Base-by-base conservation (phyloP, 1,140 invertebrate genomes). In the Belonocnema kinseyi region DNA sequence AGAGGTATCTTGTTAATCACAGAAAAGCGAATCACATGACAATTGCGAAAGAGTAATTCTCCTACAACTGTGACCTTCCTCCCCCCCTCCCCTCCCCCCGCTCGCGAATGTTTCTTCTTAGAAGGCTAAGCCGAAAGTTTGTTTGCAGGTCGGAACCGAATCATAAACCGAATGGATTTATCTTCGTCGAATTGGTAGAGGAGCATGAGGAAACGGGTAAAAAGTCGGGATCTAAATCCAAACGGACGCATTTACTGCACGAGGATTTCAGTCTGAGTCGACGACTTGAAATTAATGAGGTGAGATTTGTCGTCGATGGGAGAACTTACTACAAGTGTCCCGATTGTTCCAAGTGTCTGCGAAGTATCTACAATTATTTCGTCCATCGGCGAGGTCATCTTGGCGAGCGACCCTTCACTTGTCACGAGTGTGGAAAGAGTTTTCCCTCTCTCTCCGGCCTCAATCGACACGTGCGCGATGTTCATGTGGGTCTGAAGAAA, bases 1-100 rank as follows among this genome's bases (percentile, higher is more conserved):
- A 92, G 77, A 82, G 92, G 17, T 92, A 92, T 82, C 87, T 92
- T 58, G 80, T 90, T 74, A 92, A 92, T 83, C 92, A 92, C 85
- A 89, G 80, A 51, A 92, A 88, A 76, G 81, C 85, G n/a, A 91
- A 90, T 82, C 92, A 92, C 80, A 80, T 79, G 4, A 10, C 50
- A 50, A 51, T 14, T 75, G 16, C 16, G 17, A 66, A 46, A 46
- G 40, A 11, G 40, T 46, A 46, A 46, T 46, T 80, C 1, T 26
- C 79, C 80, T 2, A 16, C 50, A 50, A 66, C 17, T 75, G 21
- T 21, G 17, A 66, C 12, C 54, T 10, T 56, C 19, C 12, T 17
- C 21, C 21, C 12, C 21, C 21, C 21, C 21, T 3, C 21, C n/a
- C 19, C 12, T 17, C 21, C 21, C 12, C 21, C 21, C 21, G 1